A percentile compares a stretch with the other conserved stretches of the same genome.
Evolutionary conservation across 2,888 invertebrate genomes (phyloP).

Genomic region (Drosophila paramelanica): DNA sequence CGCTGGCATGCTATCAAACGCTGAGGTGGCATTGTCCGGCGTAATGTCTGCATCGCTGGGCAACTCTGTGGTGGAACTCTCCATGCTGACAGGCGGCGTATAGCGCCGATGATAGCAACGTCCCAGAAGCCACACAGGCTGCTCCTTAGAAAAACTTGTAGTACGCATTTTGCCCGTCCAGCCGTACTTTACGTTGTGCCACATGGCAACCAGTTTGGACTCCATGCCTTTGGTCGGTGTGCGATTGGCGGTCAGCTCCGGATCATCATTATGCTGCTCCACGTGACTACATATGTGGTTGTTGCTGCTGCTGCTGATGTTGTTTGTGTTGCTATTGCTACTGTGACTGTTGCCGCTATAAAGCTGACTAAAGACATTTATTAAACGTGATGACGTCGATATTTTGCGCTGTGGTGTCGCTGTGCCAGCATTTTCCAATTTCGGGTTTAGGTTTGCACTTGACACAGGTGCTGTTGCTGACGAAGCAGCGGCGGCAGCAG

Average conservation of each 20-base stretch:
- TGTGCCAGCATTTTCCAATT: slow-evolving; percentile 56
- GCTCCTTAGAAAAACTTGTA: slow-evolving; percentile 92
- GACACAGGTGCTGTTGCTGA: slow-evolving; percentile 45
- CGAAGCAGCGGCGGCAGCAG: slow-evolving; percentile 30
- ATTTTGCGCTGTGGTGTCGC: slow-evolving; percentile 84
- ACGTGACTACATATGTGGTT: slow-evolving; percentile 46
- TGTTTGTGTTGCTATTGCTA: slow-evolving; percentile 23
- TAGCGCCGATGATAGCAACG: slow-evolving; percentile 92
- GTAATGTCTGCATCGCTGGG: slow-evolving; percentile 52
- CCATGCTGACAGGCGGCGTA: slow-evolving; percentile 86
- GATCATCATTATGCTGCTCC: slow-evolving; percentile 56
- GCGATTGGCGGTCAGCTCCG: slow-evolving; percentile 79
- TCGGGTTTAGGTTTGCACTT: slow-evolving; percentile 52
- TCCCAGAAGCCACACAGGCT: slow-evolving; percentile 94
- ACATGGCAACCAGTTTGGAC: slow-evolving; percentile 93
- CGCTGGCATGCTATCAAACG: slow-evolving; percentile 72
- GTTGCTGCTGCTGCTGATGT: slow-evolving; percentile 9
- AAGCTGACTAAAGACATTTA: slow-evolving; percentile 84
- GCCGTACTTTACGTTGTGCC: slow-evolving; percentile 97
- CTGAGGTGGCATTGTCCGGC: slow-evolving; percentile 71
- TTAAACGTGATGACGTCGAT: slow-evolving; percentile 84
- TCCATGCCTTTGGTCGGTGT: slow-evolving; percentile 89
- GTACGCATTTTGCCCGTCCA: slow-evolving; percentile 91
- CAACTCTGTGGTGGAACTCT: slow-evolving; percentile 84
- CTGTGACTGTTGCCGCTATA: slow-evolving; percentile 66